Conservation (phyloP, 2,113 vertebrate species). For the Cathartes aura region DNA sequence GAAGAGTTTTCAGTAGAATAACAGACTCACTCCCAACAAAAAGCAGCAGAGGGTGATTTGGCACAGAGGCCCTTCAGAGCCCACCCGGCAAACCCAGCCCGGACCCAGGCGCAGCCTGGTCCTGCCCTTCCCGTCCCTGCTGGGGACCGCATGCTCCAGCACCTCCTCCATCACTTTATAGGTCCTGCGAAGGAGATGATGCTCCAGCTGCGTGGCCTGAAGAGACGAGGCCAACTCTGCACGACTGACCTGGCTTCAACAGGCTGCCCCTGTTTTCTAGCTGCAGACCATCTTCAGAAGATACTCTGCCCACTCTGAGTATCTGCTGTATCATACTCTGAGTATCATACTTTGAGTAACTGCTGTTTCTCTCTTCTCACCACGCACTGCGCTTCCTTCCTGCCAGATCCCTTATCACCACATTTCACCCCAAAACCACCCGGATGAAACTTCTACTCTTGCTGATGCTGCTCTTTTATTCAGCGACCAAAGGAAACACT, state of each 20-base stretch:
- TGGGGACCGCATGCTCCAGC: fast-evolving
- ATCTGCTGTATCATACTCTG: not conserved
- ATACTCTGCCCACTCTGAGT: not conserved
- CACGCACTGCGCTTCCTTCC: not conserved
- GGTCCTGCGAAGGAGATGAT: fast-evolving
- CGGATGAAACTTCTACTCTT: not conserved
- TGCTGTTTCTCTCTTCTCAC: not conserved
- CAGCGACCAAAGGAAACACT: not conserved
- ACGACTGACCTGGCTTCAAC: not conserved
- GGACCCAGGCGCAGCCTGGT: fast-evolving
- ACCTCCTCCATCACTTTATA: not conserved
- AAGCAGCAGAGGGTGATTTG: not conserved
- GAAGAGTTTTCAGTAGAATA: not conserved
- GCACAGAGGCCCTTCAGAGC: not conserved
- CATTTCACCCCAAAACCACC: not conserved
- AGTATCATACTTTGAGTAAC: not conserved
- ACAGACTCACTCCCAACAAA: not conserved
- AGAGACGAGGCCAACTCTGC: fast-evolving
- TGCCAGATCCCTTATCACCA: not conserved
- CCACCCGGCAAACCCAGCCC: not conserved
- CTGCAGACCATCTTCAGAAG: not conserved
- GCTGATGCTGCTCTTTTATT: not conserved
- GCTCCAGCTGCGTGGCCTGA: not conserved
- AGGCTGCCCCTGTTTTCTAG: not conserved
- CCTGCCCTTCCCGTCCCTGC: not conserved